A percentile compares a stretch with the other conserved stretches of the same genome.
These are phyloP conservation scores for Heteromyza rotundicornis DNA, from an alignment of 2,888 invertebrate genomes.

Conservation along the genomic window DNA sequence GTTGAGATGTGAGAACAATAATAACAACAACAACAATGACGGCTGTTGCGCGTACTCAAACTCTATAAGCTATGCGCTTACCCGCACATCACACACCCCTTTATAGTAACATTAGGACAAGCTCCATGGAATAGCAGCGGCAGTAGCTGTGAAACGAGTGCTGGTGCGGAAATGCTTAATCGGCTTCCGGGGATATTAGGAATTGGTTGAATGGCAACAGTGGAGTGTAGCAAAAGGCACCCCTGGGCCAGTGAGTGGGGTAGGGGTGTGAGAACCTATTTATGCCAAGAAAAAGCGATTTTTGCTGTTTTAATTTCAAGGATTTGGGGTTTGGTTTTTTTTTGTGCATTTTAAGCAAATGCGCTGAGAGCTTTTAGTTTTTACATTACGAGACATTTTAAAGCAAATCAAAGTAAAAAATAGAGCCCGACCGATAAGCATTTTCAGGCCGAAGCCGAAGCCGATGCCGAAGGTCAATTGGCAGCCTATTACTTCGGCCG, in stretches of 20 bases:
- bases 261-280: constrained; percentile 55
- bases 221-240: no score
- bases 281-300: constrained; percentile 38
- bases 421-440: no score
- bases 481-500: no score
- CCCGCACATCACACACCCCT: not conserved
- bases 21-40: constrained; percentile 18
- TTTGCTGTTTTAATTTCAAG: no score
- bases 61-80: not conserved
- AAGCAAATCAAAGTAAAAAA: no score
- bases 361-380: constrained; percentile 42
- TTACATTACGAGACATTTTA: no score
- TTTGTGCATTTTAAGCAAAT: not conserved
- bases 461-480: no score
- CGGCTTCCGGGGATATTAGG: constrained; percentile 53
- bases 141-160: not conserved
- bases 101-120: not conserved
- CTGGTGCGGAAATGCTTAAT: constrained; percentile 46
- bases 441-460: no score
- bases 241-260: no score
- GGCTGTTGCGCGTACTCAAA: constrained; percentile 2
- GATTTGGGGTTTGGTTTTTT: no score
- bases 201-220: constrained; percentile 34
- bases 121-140: not conserved
- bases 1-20: constrained; percentile 27